Evolutionary conservation across 2,888 invertebrate genomes (phyloP).

Genomic region (Muscina levida): DNA sequence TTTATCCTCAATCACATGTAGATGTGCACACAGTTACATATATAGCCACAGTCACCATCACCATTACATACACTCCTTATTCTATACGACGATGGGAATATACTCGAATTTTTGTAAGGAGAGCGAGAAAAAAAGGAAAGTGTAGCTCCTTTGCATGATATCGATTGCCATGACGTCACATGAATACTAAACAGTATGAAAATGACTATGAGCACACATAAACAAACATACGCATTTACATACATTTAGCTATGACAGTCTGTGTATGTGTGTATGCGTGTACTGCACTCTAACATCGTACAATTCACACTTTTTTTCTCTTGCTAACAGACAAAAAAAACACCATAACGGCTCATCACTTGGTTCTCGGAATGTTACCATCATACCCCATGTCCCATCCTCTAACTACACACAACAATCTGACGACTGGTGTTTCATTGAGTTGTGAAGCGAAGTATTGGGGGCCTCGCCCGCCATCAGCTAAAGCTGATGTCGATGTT

Average conservation of each 20-base stretch:
- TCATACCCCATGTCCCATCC: too few species aligned
- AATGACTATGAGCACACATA: slow-evolving; percentile 9
- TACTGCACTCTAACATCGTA: slow-evolving; percentile 20
- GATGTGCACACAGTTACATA: not conserved
- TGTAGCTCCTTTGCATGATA: slow-evolving; percentile 67
- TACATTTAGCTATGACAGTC: not conserved
- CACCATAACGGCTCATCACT: slow-evolving; percentile 45
- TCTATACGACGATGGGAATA: slow-evolving; percentile 12
- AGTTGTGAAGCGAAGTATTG: slow-evolving; percentile 65
- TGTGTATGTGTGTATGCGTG: too few species aligned
- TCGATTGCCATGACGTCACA: slow-evolving; percentile 68
- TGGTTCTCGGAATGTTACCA: too few species aligned
- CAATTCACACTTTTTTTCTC: slow-evolving; percentile 47
- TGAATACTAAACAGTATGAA: slow-evolving; percentile 54
- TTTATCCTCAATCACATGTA: too few species aligned
- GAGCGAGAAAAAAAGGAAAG: slow-evolving; percentile 39
- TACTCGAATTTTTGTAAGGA: too few species aligned
- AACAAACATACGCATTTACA: not conserved
- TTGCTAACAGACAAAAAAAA: not conserved
- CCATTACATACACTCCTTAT: not conserved
- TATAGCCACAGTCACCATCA: not conserved
- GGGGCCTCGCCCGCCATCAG: slow-evolving; percentile 2
- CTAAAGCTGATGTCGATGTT: too few species aligned
- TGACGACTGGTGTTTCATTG: slow-evolving; percentile 63
- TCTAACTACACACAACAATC: too few species aligned